A percentile compares a stretch with the other conserved stretches of the same genome.
phyloP scores from a whole-genome alignment of 1,140 invertebrate genomes.

The Dreissena rostriformis region DNA sequence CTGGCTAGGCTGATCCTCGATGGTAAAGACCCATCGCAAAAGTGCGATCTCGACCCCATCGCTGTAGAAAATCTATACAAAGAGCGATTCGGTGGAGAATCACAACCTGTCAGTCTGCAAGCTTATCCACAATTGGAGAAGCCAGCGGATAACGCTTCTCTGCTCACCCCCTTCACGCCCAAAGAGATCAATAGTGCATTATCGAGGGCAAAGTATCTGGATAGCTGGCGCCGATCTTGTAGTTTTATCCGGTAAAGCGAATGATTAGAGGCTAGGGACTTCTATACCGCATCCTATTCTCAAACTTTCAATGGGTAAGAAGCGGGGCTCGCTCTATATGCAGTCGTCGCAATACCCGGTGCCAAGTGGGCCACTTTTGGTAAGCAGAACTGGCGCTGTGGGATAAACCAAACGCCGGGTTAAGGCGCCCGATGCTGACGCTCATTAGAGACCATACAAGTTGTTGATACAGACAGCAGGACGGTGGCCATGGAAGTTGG shows the following conservation, averaged over 20 bases:
- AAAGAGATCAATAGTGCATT: constrained; percentile 37
- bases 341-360: constrained; percentile 87
- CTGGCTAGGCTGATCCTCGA: constrained; percentile 4
- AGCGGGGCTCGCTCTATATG: constrained; percentile 87
- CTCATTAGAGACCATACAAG: constrained; percentile 91
- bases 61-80: constrained; percentile 12
- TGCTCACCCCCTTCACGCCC: constrained; percentile 21
- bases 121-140: neutral
- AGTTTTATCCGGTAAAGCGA: constrained; percentile 88
- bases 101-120: constrained; percentile 41
- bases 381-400: constrained; percentile 96
- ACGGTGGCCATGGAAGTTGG: constrained; percentile 95
- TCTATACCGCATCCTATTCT: constrained; percentile 92
- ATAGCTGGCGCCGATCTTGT: constrained; percentile 13
- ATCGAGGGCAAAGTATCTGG: constrained; percentile 81
- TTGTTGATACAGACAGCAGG: constrained; percentile 92
- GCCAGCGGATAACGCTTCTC: constrained; percentile 10
- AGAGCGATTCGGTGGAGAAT: constrained; percentile 31
- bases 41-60: constrained; percentile 23
- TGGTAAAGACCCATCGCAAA: neutral
- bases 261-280: constrained; percentile 92
- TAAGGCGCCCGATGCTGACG: constrained; percentile 84
- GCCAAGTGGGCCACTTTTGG: constrained; percentile 94
- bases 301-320: constrained; percentile 94
- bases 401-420: constrained; percentile 90